phyloP scores from a whole-genome alignment of 23 tunicate genomes.

The Clavelina lepadiformis region DNA sequence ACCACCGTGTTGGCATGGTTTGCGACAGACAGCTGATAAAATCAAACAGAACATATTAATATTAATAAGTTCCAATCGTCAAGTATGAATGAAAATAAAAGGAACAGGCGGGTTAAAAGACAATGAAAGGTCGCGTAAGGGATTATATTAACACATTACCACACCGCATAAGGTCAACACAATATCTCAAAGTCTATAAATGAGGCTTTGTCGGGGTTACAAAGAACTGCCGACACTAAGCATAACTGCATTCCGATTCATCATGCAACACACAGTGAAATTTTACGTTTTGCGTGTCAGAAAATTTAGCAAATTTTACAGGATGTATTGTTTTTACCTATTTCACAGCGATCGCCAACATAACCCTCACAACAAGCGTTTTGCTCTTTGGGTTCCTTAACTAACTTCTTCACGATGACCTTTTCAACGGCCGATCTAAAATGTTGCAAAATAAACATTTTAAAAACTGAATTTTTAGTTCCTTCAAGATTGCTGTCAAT shows the following conservation, averaged over 20 bases:
- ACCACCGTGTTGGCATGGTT: constrained; percentile 62
- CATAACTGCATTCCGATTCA: too few relatives aligned
- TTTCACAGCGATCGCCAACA: constrained; percentile 55
- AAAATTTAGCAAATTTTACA: too few relatives aligned
- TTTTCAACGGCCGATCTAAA: constrained; percentile 16
- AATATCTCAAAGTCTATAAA: too few relatives aligned
- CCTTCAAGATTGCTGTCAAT: too few relatives aligned
- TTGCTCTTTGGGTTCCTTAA: constrained; percentile 15
- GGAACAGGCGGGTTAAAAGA: not conserved
- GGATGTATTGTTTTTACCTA: constrained; percentile 12
- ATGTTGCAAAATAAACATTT: too few relatives aligned
- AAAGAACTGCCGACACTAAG: too few relatives aligned
- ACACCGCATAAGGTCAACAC: not conserved
- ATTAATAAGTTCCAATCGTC: too few relatives aligned
- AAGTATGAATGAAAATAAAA: too few relatives aligned
- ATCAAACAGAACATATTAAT: too few relatives aligned
- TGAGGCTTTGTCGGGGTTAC: not conserved
- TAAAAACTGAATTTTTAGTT: too few relatives aligned
- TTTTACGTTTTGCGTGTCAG: too few relatives aligned
- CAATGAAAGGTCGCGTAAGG: not conserved
- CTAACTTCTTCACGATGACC: constrained; percentile 20
- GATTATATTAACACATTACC: not conserved
- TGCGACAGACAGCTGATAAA: constrained; percentile 53
- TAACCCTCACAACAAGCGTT: constrained; percentile 77
- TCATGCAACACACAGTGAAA: too few relatives aligned